A percentile compares a stretch with the other conserved stretches of the same genome.
phyloP scores from a whole-genome alignment of 2,888 invertebrate species.

The Baronia brevicornis region DNA sequence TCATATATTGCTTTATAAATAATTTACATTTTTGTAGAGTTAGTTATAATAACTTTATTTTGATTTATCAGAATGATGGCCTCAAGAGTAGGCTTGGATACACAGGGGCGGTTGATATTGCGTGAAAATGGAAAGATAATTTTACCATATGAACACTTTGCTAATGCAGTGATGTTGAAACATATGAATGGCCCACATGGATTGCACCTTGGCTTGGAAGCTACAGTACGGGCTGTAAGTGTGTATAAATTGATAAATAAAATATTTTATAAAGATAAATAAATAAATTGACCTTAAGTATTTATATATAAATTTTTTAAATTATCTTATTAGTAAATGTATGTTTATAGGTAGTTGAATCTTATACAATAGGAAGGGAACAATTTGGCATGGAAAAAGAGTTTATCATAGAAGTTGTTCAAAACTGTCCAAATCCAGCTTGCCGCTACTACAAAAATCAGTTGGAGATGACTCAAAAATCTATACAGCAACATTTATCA shows the following conservation, averaged over 20 bases:
- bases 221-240: conserved; percentile 87
- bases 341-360: conserved; percentile 81
- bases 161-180: conserved; percentile 92
- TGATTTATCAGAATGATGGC: conserved; percentile 84
- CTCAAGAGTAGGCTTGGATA: conserved; percentile 87
- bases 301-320: neutral
- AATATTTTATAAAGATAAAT: too few species aligned
- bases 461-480: conserved; percentile 82
- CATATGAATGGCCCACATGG: conserved; percentile 94
- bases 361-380: conserved; percentile 88
- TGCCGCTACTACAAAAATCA: conserved; percentile 92
- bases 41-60: conserved; percentile 5
- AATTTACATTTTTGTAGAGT: neutral
- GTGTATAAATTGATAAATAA: too few species aligned
- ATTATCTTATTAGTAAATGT: conserved; percentile 6
- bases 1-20: conserved; percentile 5
- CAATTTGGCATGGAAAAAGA: conserved; percentile 93
- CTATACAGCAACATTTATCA: conserved; percentile 79
- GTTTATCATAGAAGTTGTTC: conserved; percentile 91
- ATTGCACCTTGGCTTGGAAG: conserved; percentile 87
- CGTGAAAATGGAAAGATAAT: conserved; percentile 93
- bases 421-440: conserved; percentile 91
- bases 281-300: neutral
- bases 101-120: conserved; percentile 87
- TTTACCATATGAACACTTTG: conserved; percentile 91